phyloP scores from a whole-genome alignment of 2,888 invertebrate genomes.

The Pegoplata infirma region DNA sequence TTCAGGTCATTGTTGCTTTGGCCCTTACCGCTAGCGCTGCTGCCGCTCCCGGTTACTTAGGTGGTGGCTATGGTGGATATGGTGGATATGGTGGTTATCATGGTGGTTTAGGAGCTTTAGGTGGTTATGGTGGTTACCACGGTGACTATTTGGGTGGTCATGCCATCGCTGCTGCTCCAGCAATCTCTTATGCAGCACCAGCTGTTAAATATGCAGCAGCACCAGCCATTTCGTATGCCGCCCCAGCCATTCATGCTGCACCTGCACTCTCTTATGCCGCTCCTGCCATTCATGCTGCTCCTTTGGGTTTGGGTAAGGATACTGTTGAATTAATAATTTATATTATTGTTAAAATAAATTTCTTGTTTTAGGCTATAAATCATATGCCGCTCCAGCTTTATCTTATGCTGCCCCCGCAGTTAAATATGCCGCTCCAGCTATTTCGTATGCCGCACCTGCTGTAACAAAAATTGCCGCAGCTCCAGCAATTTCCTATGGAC shows the following conservation, averaged over 20 bases:
- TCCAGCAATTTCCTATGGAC: slow-evolving; percentile 74
- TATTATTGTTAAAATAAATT: no score
- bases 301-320: neutral
- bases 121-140: slow-evolving; percentile 39
- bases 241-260: slow-evolving; percentile 77
- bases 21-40: slow-evolving; percentile 72
- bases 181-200: slow-evolving; percentile 68
- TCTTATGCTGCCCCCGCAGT: slow-evolving; percentile 67
- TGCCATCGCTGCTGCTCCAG: slow-evolving; percentile 63
- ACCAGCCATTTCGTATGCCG: slow-evolving; percentile 66
- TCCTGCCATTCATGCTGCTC: slow-evolving; percentile 57
- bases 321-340: no score
- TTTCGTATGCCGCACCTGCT: slow-evolving; percentile 68
- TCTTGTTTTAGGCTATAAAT: no score
- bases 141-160: slow-evolving; percentile 30
- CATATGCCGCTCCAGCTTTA: slow-evolving; percentile 79
- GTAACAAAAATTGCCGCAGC: slow-evolving; percentile 78
- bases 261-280: slow-evolving; percentile 69
- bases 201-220: slow-evolving; percentile 67
- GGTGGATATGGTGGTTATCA: slow-evolving; percentile 45
- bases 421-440: slow-evolving; percentile 40
- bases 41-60: slow-evolving; percentile 75
- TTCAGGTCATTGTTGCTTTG: slow-evolving; percentile 70
- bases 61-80: slow-evolving; percentile 62
- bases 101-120: slow-evolving; percentile 57